Base-by-base conservation (phyloP, 1,140 invertebrate genomes). In the Ceratitis capitata region DNA sequence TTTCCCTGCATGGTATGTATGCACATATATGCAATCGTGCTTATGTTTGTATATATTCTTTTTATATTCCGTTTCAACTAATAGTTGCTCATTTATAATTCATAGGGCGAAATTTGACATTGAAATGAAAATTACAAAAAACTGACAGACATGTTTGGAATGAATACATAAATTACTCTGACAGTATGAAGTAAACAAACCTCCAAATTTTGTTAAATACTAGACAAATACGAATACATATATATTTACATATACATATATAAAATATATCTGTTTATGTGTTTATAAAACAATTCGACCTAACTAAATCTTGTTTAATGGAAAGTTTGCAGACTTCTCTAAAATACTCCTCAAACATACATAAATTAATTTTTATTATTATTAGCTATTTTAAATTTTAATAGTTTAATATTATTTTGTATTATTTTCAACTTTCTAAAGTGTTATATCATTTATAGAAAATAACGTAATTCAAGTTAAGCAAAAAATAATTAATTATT, bases 21-120 rank as follows among this genome's bases (percentile, higher is more conserved):
- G 2, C 47, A 1, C 10, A 49, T 56, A 56, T 5, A 53, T n/a
- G 35, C 12, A 35, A n/a, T n/a, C n/a, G n/a, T n/a, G n/a, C n/a
- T n/a, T 39, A 39, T 35, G 12, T 35, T 16, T 35, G 26, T 35
- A 39, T 32, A 69, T 35, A 19, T 64, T n/a, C n/a, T 69, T 19
- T 12, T 16, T 69, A 23, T n/a, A 56, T 56, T 56, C n/a, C 19
- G 10, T 35, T 69, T 35, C 29, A 69, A 69, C 61, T 35, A 39
- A 69, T 69, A 69, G 32, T 35, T 10, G 61, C 35, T 69, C 61
- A 69, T 69, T 69, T 69, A 69, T 69, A 32, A 69, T 69, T 32
- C 61, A 69, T 69, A 19, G 14, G 61, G 32, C 61, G 10, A 35
- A 69, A 69, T 32, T 69, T 69, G 61, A 69, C 61, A 69, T 69